phyloP scores from a whole-genome alignment of 2,888 invertebrate species.

The Yponomeuta plumbellus region DNA sequence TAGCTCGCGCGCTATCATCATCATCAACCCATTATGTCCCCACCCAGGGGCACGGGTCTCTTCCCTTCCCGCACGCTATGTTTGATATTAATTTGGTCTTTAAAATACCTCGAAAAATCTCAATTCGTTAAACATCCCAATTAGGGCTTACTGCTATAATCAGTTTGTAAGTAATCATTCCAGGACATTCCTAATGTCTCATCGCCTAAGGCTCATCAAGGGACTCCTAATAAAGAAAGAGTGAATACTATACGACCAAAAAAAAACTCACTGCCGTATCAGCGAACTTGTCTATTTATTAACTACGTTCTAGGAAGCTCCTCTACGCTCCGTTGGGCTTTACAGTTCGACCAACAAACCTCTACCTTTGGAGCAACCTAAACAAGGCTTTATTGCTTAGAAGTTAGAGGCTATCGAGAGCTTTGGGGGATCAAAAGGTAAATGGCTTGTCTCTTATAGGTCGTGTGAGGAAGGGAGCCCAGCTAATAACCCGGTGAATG shows the following conservation, averaged over 20 bases:
- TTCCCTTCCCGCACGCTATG: no score
- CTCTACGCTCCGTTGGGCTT: conserved; percentile 43
- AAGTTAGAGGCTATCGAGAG: neutral
- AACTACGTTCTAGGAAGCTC: conserved; percentile 25
- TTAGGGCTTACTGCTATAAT: no score
- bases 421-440: neutral
- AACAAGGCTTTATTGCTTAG: neutral
- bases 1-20: no score
- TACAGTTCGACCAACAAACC: neutral
- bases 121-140: no score
- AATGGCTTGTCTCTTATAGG: neutral
- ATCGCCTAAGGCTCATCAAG: no score
- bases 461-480: conserved; percentile 11
- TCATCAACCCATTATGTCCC: no score
- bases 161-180: no score
- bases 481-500: conserved; percentile 31
- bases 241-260: neutral
- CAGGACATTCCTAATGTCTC: no score
- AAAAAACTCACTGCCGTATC: neutral
- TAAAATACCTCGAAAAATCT: no score
- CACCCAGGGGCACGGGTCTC: no score
- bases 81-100: no score
- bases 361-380: neutral
- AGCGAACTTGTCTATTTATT: neutral
- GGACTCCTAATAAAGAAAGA: no score